phyloP scores from a whole-genome alignment of 2,888 invertebrate species.

The Timema cristinae region DNA sequence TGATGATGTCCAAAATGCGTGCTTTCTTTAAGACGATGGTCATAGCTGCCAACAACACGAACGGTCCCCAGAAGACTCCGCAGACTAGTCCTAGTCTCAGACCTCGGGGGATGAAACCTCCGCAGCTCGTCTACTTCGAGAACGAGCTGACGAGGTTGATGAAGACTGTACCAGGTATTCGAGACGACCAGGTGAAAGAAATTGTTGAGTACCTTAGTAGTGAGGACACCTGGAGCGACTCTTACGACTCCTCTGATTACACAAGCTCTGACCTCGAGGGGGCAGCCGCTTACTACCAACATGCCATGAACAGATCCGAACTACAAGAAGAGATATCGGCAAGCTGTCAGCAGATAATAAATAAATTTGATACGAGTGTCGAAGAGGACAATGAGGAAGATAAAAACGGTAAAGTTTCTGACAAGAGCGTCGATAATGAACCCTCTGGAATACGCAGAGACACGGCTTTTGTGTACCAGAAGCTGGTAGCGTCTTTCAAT shows the following conservation, averaged over 20 bases:
- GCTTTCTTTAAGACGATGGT: constrained; percentile 90
- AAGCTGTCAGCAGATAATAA: constrained; percentile 83
- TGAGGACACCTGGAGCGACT: constrained; percentile 92
- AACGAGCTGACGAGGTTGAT: constrained; percentile 83
- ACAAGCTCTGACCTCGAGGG: constrained; percentile 79
- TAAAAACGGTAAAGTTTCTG: constrained; percentile 69
- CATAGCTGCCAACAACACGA: constrained; percentile 59
- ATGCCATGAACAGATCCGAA: constrained; percentile 48
- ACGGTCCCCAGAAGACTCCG: constrained; percentile 35
- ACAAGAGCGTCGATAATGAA: constrained; percentile 42
- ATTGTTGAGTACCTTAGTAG: constrained; percentile 89
- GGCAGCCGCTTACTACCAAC: constrained; percentile 52
- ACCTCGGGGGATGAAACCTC: constrained; percentile 66
- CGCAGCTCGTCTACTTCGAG: constrained; percentile 84
- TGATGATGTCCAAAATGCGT: constrained; percentile 93
- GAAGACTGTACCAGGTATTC: constrained; percentile 89
- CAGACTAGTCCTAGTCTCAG: constrained; percentile 45
- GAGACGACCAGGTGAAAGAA: constrained; percentile 85
- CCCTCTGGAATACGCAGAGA: constrained; percentile 54
- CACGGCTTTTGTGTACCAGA: constrained; percentile 82
- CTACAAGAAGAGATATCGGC: constrained; percentile 82
- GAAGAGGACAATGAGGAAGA: constrained; percentile 39
- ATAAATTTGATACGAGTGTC: constrained; percentile 64
- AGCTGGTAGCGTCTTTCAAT: constrained; percentile 70
- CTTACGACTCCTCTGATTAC: constrained; percentile 88